Conservation (phyloP, 2,113 vertebrate genomes). For the Thalassarche chlororhynchos region DNA sequence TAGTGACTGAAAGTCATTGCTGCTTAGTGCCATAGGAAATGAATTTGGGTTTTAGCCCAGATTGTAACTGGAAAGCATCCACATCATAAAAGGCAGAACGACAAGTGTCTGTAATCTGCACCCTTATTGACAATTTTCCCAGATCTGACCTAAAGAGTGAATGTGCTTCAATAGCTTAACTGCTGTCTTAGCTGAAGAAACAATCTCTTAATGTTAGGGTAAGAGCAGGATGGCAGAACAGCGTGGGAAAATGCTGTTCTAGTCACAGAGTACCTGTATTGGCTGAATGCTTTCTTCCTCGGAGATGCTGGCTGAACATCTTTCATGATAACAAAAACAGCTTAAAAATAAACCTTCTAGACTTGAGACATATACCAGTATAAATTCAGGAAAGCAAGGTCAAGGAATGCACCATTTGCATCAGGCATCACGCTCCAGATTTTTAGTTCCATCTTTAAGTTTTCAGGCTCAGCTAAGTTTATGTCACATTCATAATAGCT, state of each 20-base stretch:
- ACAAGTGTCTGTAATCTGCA: constrained; percentile 5
- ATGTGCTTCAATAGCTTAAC: background rate
- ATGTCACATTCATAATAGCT: background rate
- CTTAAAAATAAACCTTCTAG: background rate
- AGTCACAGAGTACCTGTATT: background rate
- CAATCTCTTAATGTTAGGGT: background rate
- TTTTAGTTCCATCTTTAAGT: background rate
- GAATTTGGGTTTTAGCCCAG: constrained; percentile 33
- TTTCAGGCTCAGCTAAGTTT: background rate
- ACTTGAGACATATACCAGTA: background rate
- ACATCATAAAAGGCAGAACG: constrained; percentile 8
- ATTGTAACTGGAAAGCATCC: constrained; percentile 7
- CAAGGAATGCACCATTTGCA: background rate
- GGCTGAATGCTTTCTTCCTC: background rate
- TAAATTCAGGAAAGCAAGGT: background rate
- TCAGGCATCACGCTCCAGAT: background rate
- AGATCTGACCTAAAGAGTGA: background rate
- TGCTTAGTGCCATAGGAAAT: constrained; percentile 53
- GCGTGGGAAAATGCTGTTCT: background rate
- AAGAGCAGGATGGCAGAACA: background rate
- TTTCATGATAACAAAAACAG: background rate
- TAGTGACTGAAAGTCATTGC: constrained; percentile 20
- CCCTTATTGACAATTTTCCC: background rate
- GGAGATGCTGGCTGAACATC: background rate
- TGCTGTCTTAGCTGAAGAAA: background rate